phyloP scores from a whole-genome alignment of 1,140 invertebrate genomes.

The Hylaeus volcanicus region DNA sequence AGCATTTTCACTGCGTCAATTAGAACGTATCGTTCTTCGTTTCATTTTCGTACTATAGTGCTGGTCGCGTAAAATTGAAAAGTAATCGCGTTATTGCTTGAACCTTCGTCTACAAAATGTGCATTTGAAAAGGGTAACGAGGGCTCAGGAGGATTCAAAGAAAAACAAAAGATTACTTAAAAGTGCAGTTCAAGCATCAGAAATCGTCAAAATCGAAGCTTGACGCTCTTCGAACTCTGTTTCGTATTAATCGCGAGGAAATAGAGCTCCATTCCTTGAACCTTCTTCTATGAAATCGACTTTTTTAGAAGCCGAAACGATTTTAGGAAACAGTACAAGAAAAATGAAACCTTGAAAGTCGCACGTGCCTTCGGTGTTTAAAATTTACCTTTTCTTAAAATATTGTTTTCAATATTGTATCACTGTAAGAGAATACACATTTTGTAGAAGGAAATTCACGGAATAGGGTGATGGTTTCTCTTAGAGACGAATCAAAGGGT shows the following conservation, averaged over 20 bases:
- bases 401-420: not conserved
- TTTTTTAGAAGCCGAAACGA: not conserved
- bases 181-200: too few species aligned
- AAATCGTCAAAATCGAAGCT: not conserved
- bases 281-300: not conserved
- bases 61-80: not conserved
- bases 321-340: too few species aligned
- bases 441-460: not conserved
- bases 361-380: not conserved
- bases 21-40: too few species aligned
- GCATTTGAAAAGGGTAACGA: not conserved
- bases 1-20: not conserved
- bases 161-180: too few species aligned
- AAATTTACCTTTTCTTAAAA: not conserved
- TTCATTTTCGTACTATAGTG: too few species aligned
- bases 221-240: not conserved
- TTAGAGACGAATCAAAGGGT: too few species aligned
- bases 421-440: not conserved
- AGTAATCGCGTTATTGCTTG: not conserved
- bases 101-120: not conserved
- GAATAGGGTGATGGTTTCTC: not conserved
- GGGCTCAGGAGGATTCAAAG: too few species aligned
- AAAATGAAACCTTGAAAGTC: too few species aligned
- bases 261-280: not conserved
- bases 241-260: too few species aligned